Evolutionary conservation across 2,113 vertebrate species (phyloP).

Genomic region (Lophura nycthemera): DNA sequence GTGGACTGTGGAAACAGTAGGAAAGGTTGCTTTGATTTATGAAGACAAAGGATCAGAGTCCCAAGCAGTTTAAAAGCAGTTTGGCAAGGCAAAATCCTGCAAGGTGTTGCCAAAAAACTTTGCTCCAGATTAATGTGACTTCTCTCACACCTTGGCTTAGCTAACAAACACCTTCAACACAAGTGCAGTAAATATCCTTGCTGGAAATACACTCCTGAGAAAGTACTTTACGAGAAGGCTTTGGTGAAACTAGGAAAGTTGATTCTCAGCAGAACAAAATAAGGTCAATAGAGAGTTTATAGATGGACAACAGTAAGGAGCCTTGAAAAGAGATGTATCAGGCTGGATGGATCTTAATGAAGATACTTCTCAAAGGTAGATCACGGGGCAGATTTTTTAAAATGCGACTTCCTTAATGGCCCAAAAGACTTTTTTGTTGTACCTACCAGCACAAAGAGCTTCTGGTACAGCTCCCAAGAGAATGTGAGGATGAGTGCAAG

Average conservation of each 20-base stretch:
- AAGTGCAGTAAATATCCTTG: slow-evolving; percentile 20
- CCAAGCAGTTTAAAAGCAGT: background rate
- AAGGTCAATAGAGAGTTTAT: background rate
- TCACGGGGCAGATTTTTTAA: background rate
- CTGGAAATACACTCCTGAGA: background rate
- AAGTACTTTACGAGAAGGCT: background rate
- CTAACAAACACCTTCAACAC: background rate
- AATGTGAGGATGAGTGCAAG: background rate
- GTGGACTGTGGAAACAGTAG: background rate
- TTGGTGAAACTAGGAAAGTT: background rate
- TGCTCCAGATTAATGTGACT: background rate
- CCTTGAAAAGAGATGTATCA: background rate
- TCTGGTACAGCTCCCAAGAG: background rate
- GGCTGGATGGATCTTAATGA: background rate
- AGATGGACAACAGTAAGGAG: background rate
- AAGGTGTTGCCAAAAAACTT: slow-evolving; percentile 22
- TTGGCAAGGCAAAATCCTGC: slow-evolving; percentile 13
- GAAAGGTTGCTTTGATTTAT: slow-evolving; percentile 29
- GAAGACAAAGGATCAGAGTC: background rate
- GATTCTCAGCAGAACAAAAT: background rate
- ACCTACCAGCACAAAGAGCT: background rate
- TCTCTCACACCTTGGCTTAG: background rate
- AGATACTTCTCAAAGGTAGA: background rate
- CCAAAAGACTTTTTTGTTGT: background rate
- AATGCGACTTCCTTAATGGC: background rate